Evolutionary conservation across 2,797 vertebrate genomes (phyloP), one percentile per base, ranked within the genome.

Genomic region (Rhinatrema bivittatum): DNA sequence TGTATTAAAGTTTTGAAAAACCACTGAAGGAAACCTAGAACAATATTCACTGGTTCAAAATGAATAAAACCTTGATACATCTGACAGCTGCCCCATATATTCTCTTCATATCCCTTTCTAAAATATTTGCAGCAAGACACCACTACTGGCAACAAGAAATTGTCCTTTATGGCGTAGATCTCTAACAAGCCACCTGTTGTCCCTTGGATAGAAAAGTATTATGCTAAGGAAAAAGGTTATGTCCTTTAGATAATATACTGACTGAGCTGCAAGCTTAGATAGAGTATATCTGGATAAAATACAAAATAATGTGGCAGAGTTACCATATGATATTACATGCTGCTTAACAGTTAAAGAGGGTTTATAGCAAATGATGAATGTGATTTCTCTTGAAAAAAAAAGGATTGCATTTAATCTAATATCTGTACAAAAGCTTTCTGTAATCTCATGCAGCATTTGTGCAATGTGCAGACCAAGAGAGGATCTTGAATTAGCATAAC

Each of bases 351-450:
- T 65, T 82, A 70, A 87, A 74, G 68, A 74, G 58, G 81, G 70
- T 70, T 90, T 85, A 88, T 56, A 40, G 50, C 53, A 33, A 70
- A 65, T 79, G 87, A 85, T 64, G 72, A 64, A 84, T 85, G 72
- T 81, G 92, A 94, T 88, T 93, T 89, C 83, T 77, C 63, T 62
- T 47, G 52, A 34, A 55, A 70, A 70, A 65, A 42, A 76, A 58
- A 72, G 85, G 88, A 91, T 85, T 87, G 80, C 63, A 84, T 86
- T 84, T 86, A 87, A 90, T 92, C 82, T 91, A 88, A 91, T 91
- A 87, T 93, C 81, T 73, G 79, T 63, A 65, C 79, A 80, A 84
- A 86, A 84, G 80, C 80, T 75, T 67, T 55, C 41, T 63, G 69
- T 87, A 89, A 88, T 92, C 85, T 78, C 60, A 30, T 42, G 62